A percentile compares a stretch with the other conserved stretches of the same genome.
Evolutionary conservation across 2,113 vertebrate genomes (phyloP).

Genomic region (Glaucidium brasilianum): DNA sequence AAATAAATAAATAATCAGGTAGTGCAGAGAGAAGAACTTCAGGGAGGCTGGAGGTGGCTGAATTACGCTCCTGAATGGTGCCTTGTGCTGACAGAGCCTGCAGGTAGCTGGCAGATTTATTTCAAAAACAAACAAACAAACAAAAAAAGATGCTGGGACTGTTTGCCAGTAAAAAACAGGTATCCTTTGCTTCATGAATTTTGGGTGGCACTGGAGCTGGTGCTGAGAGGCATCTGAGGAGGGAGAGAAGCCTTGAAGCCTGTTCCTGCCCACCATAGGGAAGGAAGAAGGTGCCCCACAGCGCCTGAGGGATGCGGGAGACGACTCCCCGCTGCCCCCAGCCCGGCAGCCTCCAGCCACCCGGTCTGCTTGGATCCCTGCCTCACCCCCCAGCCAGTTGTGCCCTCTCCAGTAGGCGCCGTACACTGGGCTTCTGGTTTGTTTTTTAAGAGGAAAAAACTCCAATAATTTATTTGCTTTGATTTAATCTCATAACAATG

Average conservation of each 20-base stretch:
- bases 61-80: not conserved
- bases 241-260: not conserved
- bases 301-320: not conserved
- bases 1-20: not conserved
- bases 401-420: not conserved
- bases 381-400: not conserved
- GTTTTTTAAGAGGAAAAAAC: not conserved
- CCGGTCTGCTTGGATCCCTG: not conserved
- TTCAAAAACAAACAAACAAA: no score
- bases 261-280: accelerated
- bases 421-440: not conserved
- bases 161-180: not conserved
- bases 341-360: not conserved
- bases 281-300: not conserved
- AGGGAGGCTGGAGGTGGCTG: not conserved
- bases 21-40: not conserved
- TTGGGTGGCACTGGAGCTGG: not conserved
- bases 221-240: not conserved
- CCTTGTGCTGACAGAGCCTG: not conserved
- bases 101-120: not conserved
- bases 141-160: no score
- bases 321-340: accelerated
- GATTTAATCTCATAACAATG: slow-evolving; percentile 44
- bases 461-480: slow-evolving; percentile 42
- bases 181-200: not conserved